Base-by-base conservation (phyloP, 2,888 invertebrate species). In the Caenorhabditis plicata region DNA sequence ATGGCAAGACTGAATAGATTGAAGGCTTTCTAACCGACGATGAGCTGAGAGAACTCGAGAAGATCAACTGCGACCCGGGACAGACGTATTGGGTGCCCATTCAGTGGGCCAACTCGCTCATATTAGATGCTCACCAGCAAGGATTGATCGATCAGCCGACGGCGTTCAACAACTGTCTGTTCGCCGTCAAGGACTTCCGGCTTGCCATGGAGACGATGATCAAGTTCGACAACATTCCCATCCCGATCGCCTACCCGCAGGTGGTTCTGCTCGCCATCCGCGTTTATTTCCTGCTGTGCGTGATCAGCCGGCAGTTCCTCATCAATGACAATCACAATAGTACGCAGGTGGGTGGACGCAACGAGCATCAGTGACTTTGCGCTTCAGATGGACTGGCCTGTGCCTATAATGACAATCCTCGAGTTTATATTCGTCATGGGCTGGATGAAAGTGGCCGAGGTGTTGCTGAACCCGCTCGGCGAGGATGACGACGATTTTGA, bases 401-500 rank as follows among this genome's bases (percentile, higher is more conserved):
- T 68, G 0, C 77, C 77, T 1, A 52, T 77, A 22, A 74, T 69
- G 65, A 73, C 74, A 8, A 51, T 69, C 8, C 35, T 60, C 5
- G 60, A 60, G 26, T 53, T 60, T 17, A 54, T 60, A 3, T 68
- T 75, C 36, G 54, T 66, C 2, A 55, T 71, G 7, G 67, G 68
- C 1, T 71, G 68, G 68, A 68, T 63, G 68, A 63, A 63, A 43
- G 68, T 60, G 22, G 77, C 77, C 1, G 77, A 78, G 41, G 75
- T 75, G 20, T 51, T 77, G 17, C 58, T 77, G 13, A 78, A 78
- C 49, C 77, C 78, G 0, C 48, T 78, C 8, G 77, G 77, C n/a
- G 76, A 76, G 42, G 77, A 78, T 44, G 77, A 78, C 40, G 78
- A 78, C 46, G 77, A 77, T 42, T 66, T 77, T 29, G 77, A 77